These are phyloP conservation scores for Acrobasis suavella DNA, from an alignment of 2,888 invertebrate genomes.

Conservation along the genomic window DNA sequence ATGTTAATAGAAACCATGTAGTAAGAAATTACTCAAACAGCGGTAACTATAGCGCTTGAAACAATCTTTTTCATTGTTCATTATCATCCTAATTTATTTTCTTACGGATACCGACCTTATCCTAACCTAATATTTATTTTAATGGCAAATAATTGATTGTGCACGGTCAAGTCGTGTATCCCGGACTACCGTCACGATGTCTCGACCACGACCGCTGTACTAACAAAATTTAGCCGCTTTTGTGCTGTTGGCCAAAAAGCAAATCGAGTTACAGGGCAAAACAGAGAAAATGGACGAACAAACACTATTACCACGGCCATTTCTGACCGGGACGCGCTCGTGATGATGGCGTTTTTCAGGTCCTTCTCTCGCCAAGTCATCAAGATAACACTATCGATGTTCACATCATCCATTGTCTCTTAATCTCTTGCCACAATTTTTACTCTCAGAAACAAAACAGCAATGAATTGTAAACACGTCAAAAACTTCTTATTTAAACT, in stretches of 20 bases:
- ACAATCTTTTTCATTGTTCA: background rate
- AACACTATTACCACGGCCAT: conserved; percentile 79
- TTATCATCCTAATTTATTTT: background rate
- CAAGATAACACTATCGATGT: conserved; percentile 6
- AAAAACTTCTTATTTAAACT: conserved; percentile 13
- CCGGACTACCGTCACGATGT: conserved; percentile 60
- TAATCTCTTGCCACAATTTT: conserved; percentile 10
- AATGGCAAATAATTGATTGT: conserved; percentile 73
- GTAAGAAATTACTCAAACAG: too few relatives aligned
- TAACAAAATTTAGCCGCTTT: conserved; percentile 78
- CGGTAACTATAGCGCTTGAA: background rate
- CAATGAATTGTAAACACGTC: conserved; percentile 37
- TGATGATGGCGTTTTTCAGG: conserved; percentile 75
- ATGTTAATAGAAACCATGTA: too few relatives aligned
- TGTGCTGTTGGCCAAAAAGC: conserved; percentile 73
- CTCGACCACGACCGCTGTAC: conserved; percentile 59
- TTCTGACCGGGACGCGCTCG: conserved; percentile 74
- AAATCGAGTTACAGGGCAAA: conserved; percentile 80
- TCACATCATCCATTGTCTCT: conserved; percentile 40
- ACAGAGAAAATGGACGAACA: conserved; percentile 80
- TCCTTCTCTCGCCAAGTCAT: conserved; percentile 28
- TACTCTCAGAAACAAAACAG: conserved; percentile 24
- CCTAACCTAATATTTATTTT: conserved; percentile 78
- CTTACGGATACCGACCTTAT: conserved; percentile 49
- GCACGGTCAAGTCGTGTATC: conserved; percentile 57